phyloP scores from a whole-genome alignment of 2,888 invertebrate species.

The Acanthosoma haemorrhoidale region DNA sequence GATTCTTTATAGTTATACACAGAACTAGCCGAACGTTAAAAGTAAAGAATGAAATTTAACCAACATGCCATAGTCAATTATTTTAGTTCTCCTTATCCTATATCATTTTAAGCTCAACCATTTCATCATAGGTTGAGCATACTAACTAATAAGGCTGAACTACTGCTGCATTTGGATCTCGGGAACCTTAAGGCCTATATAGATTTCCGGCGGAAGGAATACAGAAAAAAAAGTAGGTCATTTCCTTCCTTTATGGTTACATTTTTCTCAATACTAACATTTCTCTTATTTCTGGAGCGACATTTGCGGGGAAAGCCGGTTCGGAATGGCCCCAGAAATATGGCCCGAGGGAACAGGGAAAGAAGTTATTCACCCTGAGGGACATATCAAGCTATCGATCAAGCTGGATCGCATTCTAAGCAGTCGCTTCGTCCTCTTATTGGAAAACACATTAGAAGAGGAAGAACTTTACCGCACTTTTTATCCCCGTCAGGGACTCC shows the following conservation, averaged over 20 bases:
- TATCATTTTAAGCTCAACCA: too few species aligned
- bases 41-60: too few species aligned
- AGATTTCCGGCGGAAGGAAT: not conserved
- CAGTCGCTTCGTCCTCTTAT: not conserved
- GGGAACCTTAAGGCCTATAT: too few species aligned
- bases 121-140: too few species aligned
- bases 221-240: conserved; percentile 6
- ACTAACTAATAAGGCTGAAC: too few species aligned
- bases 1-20: too few species aligned
- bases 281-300: conserved; percentile 3
- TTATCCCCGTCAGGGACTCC: not conserved
- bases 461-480: not conserved
- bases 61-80: too few species aligned
- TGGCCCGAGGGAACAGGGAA: conserved; percentile 5
- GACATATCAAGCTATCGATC: conserved; percentile 19
- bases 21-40: too few species aligned
- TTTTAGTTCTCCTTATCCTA: too few species aligned
- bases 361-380: not conserved
- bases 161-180: too few species aligned
- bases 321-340: not conserved
- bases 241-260: not conserved
- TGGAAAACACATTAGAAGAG: not conserved
- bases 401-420: conserved; percentile 8
- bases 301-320: conserved; percentile 2
- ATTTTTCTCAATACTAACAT: conserved; percentile 11